A percentile compares a stretch with the other conserved stretches of the same genome.
These are phyloP conservation scores for Parotocinclus haroldoi DNA, from an alignment of 2,797 vertebrate species.

Conservation along the genomic window DNA sequence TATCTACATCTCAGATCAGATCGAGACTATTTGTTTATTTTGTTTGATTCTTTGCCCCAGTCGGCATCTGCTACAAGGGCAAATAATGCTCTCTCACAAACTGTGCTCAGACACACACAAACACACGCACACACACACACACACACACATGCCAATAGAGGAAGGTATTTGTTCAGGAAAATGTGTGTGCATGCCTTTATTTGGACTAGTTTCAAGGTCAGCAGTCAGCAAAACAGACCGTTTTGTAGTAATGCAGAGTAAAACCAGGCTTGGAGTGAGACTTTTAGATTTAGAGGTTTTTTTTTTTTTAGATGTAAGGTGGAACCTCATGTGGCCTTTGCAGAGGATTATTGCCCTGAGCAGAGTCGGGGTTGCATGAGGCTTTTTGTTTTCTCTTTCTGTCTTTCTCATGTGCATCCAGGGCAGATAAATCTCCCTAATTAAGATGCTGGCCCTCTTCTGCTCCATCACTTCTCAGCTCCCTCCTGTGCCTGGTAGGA, in stretches of 20 bases:
- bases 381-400: slow-evolving; percentile 4
- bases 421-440: slow-evolving; percentile 44
- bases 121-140: slow-evolving; percentile 15
- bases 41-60: slow-evolving; percentile 16
- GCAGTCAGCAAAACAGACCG: slow-evolving; percentile 23
- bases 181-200: slow-evolving; percentile 25
- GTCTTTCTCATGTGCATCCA: slow-evolving; percentile 28
- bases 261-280: slow-evolving; percentile 1
- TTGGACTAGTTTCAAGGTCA: slow-evolving; percentile 36
- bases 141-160: slow-evolving; percentile 33
- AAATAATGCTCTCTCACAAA: slow-evolving; percentile 32
- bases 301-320: slow-evolving; percentile 12
- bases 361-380: slow-evolving; percentile 9
- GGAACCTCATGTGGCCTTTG: slow-evolving; percentile 21
- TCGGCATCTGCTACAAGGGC: slow-evolving; percentile 29
- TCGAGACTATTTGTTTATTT: slow-evolving; percentile 18
- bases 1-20: no score
- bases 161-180: slow-evolving; percentile 30
- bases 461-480: slow-evolving; percentile 36
- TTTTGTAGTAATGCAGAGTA: slow-evolving; percentile 11
- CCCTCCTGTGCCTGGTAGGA: slow-evolving; percentile 53
- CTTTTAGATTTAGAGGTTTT: not conserved
- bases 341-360: slow-evolving; percentile 24
- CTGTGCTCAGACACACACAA: slow-evolving; percentile 22
- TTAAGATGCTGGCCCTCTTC: slow-evolving; percentile 53